Conservation (phyloP, 2,797 vertebrate species). For the Chloroceryle amazona region DNA sequence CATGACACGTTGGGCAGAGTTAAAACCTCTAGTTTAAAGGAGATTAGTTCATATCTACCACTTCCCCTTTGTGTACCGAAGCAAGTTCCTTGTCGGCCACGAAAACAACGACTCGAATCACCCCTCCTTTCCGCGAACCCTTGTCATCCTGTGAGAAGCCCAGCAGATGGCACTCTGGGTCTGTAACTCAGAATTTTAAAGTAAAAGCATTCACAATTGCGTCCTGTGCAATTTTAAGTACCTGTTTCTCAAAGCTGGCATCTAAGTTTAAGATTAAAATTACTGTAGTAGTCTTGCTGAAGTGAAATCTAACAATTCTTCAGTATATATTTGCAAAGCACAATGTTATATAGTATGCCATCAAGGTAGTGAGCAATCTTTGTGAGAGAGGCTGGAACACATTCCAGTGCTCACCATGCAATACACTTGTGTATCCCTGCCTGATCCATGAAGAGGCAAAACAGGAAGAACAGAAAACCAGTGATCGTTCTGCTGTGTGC, state of each 20-base stretch:
- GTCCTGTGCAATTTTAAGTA: not conserved
- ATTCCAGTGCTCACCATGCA: fast-evolving
- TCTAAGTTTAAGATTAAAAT: not conserved
- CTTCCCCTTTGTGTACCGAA: not conserved
- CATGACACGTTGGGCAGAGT: not conserved
- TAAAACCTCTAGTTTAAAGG: not conserved
- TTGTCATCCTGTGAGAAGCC: not conserved
- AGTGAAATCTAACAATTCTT: not conserved
- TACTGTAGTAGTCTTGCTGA: not conserved
- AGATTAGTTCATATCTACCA: not conserved
- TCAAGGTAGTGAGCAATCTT: not conserved
- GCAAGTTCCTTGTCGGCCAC: not conserved
- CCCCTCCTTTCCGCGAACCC: not conserved
- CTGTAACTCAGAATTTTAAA: not conserved
- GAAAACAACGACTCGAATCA: fast-evolving
- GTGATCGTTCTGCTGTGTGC: fast-evolving
- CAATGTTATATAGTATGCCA: not conserved
- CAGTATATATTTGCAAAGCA: not conserved
- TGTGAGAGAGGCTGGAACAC: not conserved
- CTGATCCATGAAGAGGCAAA: not conserved
- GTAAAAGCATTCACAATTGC: fast-evolving
- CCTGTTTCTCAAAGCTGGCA: not conserved
- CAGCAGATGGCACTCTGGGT: slow-evolving; percentile 57
- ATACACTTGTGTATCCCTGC: not conserved
- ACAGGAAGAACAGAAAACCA: not conserved